Percentiles rank a stretch among this genome's conserved stretches.
Evolutionary conservation across 1,140 invertebrate species (phyloP).

Genomic region (Drosophila repleta): DNA sequence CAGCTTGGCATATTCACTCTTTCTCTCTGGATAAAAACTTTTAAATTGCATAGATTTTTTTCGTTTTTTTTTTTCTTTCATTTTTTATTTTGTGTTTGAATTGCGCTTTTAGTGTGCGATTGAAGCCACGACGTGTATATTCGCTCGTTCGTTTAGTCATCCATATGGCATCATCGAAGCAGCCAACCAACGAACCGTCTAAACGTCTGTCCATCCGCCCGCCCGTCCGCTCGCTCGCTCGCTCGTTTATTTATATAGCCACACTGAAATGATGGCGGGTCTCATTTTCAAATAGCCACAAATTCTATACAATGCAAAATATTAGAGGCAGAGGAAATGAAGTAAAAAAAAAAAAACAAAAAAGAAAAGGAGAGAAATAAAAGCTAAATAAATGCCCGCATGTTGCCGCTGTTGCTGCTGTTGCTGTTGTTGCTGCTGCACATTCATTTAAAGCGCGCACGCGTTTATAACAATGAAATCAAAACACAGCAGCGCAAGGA

Average conservation of each 20-base stretch:
- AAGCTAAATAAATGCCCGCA: constrained; percentile 26
- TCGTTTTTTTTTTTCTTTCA: not conserved
- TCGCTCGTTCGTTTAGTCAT: constrained; percentile 38
- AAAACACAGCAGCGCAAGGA: constrained; percentile 57
- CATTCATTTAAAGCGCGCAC: constrained; percentile 55
- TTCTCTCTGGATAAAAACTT: not conserved
- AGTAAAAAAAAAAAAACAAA: constrained; percentile 5
- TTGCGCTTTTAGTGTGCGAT: constrained; percentile 28
- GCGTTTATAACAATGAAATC: constrained; percentile 77
- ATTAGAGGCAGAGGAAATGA: constrained; percentile 20
- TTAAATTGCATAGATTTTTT: not conserved
- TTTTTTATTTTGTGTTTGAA: constrained; percentile 27
- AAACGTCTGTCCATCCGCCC: constrained; percentile 3
- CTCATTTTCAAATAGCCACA: constrained; percentile 25
- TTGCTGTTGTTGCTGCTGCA: not conserved
- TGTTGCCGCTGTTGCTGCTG: constrained; percentile 25
- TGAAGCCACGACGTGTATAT: constrained; percentile 1
- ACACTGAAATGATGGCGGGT: constrained; percentile 10
- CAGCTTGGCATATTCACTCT: too few relatives aligned
- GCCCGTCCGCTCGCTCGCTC: too few relatives aligned
- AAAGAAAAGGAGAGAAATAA: constrained; percentile 4
- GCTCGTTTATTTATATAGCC: constrained; percentile 6
- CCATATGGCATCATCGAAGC: constrained; percentile 37
- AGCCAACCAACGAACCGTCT: not conserved
- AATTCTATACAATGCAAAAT: constrained; percentile 16